Evolutionary conservation across 2,113 vertebrate species (phyloP).

Genomic region (Sinocyclocheilus rhinocerous): DNA sequence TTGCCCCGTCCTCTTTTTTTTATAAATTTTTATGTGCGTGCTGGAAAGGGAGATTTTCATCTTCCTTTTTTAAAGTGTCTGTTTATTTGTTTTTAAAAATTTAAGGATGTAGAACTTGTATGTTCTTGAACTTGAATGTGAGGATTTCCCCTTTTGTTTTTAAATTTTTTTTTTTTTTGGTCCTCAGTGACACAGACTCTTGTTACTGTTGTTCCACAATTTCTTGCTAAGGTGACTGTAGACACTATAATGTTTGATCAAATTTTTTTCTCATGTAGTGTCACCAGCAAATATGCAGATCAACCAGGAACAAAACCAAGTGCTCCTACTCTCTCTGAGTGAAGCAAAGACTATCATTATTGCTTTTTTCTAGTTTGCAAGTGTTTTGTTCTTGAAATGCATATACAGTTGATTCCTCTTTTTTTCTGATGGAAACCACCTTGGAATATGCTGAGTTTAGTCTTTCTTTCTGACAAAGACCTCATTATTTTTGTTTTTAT

Average conservation of each 20-base stretch:
- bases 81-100: neutral
- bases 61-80: neutral
- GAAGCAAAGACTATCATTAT: neutral
- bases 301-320: neutral
- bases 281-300: neutral
- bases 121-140: neutral
- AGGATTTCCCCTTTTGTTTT: neutral
- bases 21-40: neutral
- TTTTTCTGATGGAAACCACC: neutral
- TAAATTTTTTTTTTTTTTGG: too few species aligned
- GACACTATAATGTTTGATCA: neutral
- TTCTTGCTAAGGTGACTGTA: neutral
- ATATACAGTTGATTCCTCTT: neutral
- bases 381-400: neutral
- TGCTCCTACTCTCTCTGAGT: neutral
- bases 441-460: neutral
- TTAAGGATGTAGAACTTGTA: neutral
- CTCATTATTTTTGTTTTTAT: neutral
- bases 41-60: constrained; percentile 32
- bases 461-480: neutral
- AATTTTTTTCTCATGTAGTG: neutral
- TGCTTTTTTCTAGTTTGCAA: neutral
- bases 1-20: too few species aligned
- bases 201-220: neutral
- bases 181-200: neutral